Evolutionary conservation across 2,888 invertebrate genomes (phyloP), one percentile per base, ranked within the genome.

Genomic region (Heliconius erato): DNA sequence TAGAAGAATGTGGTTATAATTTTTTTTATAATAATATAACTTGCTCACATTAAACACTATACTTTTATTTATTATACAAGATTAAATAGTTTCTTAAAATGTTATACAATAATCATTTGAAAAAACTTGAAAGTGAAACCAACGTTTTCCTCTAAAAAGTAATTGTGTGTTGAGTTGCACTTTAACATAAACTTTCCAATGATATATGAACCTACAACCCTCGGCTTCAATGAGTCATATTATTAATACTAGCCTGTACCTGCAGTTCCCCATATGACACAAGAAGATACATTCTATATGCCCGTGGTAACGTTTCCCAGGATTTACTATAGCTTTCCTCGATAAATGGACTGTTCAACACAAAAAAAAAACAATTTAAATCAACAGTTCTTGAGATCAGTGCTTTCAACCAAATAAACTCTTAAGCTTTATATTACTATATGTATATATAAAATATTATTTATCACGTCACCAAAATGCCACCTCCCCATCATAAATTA

Each of bases 401-500:
- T 3, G 19, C 23, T 23, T 19, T 7, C 19, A 19, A 2, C 23
- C 9, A 54, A 54, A 54, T 19, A 23, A 23, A 9, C 54, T 19
- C 6, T 19, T 19, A 19, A 54, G 49, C 2, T 54, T 54, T 54
- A 54, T 54, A 40, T 40, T 40, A 40, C 5, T 49, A 49, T 49
- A 49, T n/a, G 23, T n/a, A 12, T 63, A 63, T 11, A 63, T 63
- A n/a, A 63, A n/a, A n/a, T 63, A 63, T 63, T 23, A 23, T n/a
- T 63, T 11, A 63, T 40, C 12, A 71, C 14, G 23, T 71, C 71
- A 71, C 71, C 71, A 71, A 71, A 71, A 40, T 26, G 49, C 76
- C 65, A 49, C 44, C 32, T 28, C 63, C 59, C 69, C 74, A 77
- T 82, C 54, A 54, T 59, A 28, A 54, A 44, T 81, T 35, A 85